A percentile compares a stretch with the other conserved stretches of the same genome.
Conservation (phyloP, 2,113 vertebrate genomes). For the Hylia prasina region DNA sequence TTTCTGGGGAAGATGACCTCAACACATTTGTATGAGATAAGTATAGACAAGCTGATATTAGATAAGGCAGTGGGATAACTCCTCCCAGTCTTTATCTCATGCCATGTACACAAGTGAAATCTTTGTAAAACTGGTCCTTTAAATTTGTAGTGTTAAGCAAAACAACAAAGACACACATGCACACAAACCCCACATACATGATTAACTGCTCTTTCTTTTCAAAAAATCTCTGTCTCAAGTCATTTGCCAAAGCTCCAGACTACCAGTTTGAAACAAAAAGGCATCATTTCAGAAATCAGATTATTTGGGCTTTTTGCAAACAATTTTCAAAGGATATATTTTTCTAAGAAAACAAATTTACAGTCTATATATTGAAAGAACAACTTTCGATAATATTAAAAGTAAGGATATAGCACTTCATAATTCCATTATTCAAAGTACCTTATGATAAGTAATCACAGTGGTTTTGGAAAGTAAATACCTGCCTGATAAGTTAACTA, state of each 20-base stretch:
- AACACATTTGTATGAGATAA: background rate
- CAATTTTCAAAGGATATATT: background rate
- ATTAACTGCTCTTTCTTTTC: background rate
- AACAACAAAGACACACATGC: background rate
- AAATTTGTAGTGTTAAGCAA: background rate
- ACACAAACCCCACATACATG: background rate
- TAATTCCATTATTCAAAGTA: background rate
- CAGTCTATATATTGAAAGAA: background rate
- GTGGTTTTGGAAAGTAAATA: background rate
- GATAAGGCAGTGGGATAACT: conserved; percentile 3
- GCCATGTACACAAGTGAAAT: background rate
- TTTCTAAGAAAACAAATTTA: background rate
- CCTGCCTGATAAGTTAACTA: background rate
- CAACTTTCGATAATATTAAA: background rate
- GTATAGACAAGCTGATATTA: background rate
- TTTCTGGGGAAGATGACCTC: background rate
- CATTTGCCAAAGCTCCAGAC: background rate
- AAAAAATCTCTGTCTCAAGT: background rate
- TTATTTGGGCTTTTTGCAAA: background rate
- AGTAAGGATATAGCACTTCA: background rate
- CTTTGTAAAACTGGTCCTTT: background rate
- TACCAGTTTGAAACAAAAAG: background rate
- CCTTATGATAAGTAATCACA: background rate
- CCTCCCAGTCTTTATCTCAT: conserved; percentile 25
- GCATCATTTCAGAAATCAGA: background rate